These are phyloP conservation scores for Meteorus sp. DNA, from an alignment of 1,140 invertebrate species.

Conservation along the genomic window DNA sequence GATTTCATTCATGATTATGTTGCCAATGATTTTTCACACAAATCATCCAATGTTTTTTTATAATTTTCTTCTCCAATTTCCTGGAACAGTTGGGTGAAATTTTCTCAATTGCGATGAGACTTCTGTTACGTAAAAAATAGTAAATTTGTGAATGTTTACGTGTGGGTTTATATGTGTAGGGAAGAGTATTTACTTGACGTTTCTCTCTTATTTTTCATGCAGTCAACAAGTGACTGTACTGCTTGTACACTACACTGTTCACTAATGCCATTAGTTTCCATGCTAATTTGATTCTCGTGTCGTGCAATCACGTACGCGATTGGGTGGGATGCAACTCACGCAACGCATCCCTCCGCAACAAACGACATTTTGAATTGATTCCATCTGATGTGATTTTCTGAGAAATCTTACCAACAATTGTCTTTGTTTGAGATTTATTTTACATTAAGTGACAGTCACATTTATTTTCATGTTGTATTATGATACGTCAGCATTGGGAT, in stretches of 20 bases:
- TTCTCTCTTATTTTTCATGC: not conserved
- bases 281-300: constrained; percentile 47
- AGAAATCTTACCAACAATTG: constrained; percentile 33
- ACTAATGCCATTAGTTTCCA: constrained; percentile 38
- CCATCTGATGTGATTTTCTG: constrained; percentile 27
- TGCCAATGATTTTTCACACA: too few relatives aligned
- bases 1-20: too few relatives aligned
- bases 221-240: constrained; percentile 7
- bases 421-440: constrained; percentile 12
- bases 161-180: too few relatives aligned
- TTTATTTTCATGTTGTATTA: too few relatives aligned
- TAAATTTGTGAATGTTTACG: too few relatives aligned
- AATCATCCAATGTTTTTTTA: too few relatives aligned
- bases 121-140: not conserved
- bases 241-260: too few relatives aligned
- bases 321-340: constrained; percentile 33
- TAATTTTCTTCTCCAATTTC: too few relatives aligned
- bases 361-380: constrained; percentile 27
- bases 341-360: constrained; percentile 34
- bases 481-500: too few relatives aligned
- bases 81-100: too few relatives aligned
- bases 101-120: not conserved
- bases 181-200: not conserved
- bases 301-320: constrained; percentile 39
- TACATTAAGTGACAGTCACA: too few relatives aligned